A percentile compares a stretch with the other conserved stretches of the same genome.
Evolutionary conservation across 2,797 vertebrate species (phyloP).

Genomic region (Falco cherrug): DNA sequence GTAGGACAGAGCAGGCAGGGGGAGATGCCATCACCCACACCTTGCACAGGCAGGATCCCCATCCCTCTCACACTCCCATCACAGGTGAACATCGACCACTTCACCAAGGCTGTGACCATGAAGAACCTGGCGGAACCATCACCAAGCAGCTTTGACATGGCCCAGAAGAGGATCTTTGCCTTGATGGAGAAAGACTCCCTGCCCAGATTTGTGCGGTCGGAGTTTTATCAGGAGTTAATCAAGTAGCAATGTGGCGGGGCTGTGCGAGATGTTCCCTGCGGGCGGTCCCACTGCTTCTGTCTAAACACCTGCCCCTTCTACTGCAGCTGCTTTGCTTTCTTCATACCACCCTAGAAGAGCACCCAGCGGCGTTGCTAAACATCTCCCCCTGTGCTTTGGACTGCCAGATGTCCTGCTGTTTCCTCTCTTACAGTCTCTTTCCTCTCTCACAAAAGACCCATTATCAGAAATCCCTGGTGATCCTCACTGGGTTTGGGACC

Average conservation of each 20-base stretch:
- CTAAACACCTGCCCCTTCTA: background rate
- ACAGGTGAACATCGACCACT: conserved; percentile 97
- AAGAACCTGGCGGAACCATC: conserved; percentile 92
- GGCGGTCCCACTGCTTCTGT: background rate
- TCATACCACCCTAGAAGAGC: background rate
- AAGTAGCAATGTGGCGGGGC: conserved; percentile 77
- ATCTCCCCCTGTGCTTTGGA: background rate
- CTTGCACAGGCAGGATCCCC: background rate
- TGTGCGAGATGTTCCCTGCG: conserved; percentile 5
- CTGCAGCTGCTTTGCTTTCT: conserved; percentile 37
- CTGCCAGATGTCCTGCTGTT: background rate
- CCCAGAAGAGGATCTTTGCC: conserved; percentile 91
- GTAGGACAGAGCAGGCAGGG: background rate
- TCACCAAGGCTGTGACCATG: conserved; percentile 92
- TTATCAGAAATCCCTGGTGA: background rate
- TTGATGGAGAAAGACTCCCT: conserved; percentile 99
- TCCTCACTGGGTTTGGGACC: background rate
- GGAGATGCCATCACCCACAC: background rate
- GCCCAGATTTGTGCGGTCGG: conserved; percentile 89
- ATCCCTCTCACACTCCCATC: background rate
- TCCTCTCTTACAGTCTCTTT: background rate
- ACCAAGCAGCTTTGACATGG: conserved; percentile 86
- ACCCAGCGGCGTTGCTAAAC: background rate
- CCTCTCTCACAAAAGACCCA: background rate
- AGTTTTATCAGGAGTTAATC: conserved; percentile 89